phyloP scores from a whole-genome alignment of 2,888 invertebrate genomes.

The Chrysomela aeneicollis region DNA sequence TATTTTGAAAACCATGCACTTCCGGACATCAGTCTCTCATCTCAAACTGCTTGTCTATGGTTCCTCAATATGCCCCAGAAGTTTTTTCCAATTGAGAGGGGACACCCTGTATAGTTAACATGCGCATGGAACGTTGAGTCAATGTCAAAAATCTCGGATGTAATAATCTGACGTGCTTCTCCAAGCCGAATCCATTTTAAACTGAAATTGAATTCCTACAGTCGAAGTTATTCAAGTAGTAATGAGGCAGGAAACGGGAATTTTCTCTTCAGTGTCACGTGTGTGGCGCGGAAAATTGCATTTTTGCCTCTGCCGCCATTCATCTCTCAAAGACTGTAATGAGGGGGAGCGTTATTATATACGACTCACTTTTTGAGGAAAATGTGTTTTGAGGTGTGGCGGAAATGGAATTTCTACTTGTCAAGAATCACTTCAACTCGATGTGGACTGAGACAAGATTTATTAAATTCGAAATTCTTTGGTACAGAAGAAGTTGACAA shows the following conservation, averaged over 20 bases:
- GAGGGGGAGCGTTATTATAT: slow-evolving; percentile 21
- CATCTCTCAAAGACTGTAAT: not conserved
- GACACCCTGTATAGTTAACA: too few species aligned
- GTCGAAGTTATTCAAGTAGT: slow-evolving; percentile 31
- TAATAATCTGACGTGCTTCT: slow-evolving; percentile 40
- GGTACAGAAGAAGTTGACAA: not conserved
- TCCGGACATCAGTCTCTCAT: too few species aligned
- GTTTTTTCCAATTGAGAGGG: too few species aligned
- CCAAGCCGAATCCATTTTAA: slow-evolving; percentile 36
- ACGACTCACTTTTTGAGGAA: slow-evolving; percentile 4
- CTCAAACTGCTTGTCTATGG: too few species aligned
- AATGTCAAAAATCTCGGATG: too few species aligned
- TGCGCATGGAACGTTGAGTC: too few species aligned
- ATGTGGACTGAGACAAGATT: not conserved
- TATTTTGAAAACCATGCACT: too few species aligned
- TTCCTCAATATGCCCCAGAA: too few species aligned
- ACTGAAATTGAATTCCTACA: slow-evolving; percentile 29
- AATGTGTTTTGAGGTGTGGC: not conserved
- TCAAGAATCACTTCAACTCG: not conserved
- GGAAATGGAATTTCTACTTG: not conserved
- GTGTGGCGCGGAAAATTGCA: slow-evolving; percentile 14
- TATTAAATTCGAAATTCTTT: not conserved
- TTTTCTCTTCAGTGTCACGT: slow-evolving; percentile 9
- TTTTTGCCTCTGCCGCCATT: not conserved
- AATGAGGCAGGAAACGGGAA: slow-evolving; percentile 25